phyloP scores from a whole-genome alignment of 2,797 vertebrate species.

The Centropyge bicolor region DNA sequence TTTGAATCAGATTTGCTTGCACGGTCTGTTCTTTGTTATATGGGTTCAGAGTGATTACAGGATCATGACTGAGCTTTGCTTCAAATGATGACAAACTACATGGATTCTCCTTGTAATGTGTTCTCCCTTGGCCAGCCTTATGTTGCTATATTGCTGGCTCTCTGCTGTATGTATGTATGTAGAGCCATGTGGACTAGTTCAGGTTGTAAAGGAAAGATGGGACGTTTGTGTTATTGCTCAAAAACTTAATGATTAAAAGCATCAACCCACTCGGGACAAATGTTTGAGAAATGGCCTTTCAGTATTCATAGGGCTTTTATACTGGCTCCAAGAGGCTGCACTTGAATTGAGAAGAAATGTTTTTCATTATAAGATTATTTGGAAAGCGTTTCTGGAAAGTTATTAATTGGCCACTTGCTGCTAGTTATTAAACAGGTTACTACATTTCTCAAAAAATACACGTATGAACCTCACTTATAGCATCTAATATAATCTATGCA shows the following conservation, averaged over 20 bases:
- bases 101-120: constrained; percentile 67
- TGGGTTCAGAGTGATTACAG: constrained; percentile 72
- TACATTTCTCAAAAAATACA: constrained; percentile 27
- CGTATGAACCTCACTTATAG: constrained; percentile 17
- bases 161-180: constrained; percentile 10
- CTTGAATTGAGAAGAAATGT: constrained; percentile 52
- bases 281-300: constrained; percentile 25
- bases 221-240: constrained; percentile 10
- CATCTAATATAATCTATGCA: background rate
- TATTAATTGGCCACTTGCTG: constrained; percentile 57
- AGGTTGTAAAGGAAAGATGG: constrained; percentile 35
- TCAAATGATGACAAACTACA: constrained; percentile 78
- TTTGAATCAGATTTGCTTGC: constrained; percentile 80
- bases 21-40: constrained; percentile 79
- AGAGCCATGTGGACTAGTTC: constrained; percentile 13
- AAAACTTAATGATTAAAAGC: constrained; percentile 37
- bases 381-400: constrained; percentile 59
- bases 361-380: constrained; percentile 61
- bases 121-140: constrained; percentile 38
- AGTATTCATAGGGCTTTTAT: background rate
- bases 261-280: constrained; percentile 17
- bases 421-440: constrained; percentile 40
- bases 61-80: constrained; percentile 74
- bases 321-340: constrained; percentile 37
- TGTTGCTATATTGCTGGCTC: constrained; percentile 46